Evolutionary conservation across 2,888 invertebrate species (phyloP), one percentile per base, ranked within the genome.

Genomic region (Andrena praecox): DNA sequence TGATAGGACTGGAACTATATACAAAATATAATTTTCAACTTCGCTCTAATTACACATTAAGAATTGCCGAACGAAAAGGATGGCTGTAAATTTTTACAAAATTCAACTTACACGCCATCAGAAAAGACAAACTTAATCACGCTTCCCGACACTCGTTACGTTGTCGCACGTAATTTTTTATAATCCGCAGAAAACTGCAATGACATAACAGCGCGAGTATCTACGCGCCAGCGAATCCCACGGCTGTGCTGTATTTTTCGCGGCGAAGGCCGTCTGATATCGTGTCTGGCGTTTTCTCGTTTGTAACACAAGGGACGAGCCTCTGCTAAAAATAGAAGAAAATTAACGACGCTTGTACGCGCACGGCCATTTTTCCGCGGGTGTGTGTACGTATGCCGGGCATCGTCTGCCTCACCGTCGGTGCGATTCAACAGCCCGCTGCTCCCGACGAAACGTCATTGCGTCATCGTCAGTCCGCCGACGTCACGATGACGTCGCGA

Each of bases 401-500:
- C 10, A 56, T 56, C 24, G 56, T n/a, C 42, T n/a, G n/a, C 27
- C 67, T 33, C 54, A 52, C 48, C 8, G 67, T n/a, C 52, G 12
- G 64, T 59, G 64, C 63, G 75, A 77, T 64, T 68, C 75, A 68
- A 48, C 68, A 60, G 16, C 35, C 71, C 59, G 69, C 56, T 31
- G 24, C 73, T 78, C 63, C 12, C 42, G 54, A 62, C 77, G 75
- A 79, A 78, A 56, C 80, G 59, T 73, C 50, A 63, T 85, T 89
- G 83, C 91, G 90, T 90, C 90, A 90, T 86, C 85, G 70, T 77
- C 74, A 70, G 62, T 77, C 62, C 67, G n/a, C 70, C 85, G 68
- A 88, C 89, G 84, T 79, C 88, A 90, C 83, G 78, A 69, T 90
- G 90, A 91, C 90, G 91, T 90, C 77, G 83, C 67, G 70, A 78